These are phyloP conservation scores for Chaetodon auriga DNA, from an alignment of 2,113 vertebrate genomes.

Conservation along the genomic window DNA sequence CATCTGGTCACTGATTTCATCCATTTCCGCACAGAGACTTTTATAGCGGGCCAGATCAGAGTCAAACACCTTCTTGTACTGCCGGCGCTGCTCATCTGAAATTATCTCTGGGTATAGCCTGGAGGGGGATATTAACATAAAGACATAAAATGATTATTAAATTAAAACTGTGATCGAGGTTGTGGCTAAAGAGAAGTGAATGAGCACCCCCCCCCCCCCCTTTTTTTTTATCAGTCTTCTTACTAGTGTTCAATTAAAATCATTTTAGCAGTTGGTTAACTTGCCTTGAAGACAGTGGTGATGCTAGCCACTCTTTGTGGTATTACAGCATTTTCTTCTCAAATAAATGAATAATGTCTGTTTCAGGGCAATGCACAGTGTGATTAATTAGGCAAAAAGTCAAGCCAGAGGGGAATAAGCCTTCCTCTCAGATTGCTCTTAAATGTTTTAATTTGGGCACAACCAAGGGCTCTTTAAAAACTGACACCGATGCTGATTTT, in stretches of 20 bases:
- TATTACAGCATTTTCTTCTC: conserved; percentile 18
- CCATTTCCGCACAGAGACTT: conserved; percentile 86
- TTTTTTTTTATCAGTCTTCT: neutral
- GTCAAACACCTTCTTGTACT: conserved; percentile 88
- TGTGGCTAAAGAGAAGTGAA: neutral
- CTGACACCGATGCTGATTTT: neutral
- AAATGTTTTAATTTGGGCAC: neutral
- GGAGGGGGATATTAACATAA: conserved; percentile 6
- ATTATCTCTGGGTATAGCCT: conserved; percentile 86
- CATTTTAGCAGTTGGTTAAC: neutral
- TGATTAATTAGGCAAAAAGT: neutral
- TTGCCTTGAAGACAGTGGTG: conserved; percentile 12
- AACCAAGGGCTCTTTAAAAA: neutral
- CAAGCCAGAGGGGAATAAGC: neutral
- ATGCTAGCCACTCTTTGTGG: neutral
- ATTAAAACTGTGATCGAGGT: neutral
- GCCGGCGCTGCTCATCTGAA: conserved; percentile 80
- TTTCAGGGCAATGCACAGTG: neutral
- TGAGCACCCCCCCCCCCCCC: too few species aligned
- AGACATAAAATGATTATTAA: conserved; percentile 15
- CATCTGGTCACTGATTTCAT: conserved; percentile 86
- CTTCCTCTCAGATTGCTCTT: neutral
- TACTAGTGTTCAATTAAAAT: neutral
- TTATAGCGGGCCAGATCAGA: conserved; percentile 84
- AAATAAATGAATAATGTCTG: conserved; percentile 10